Base-by-base conservation (phyloP, 2,797 vertebrate species). In the Schizopygopsis malacanthus region DNA sequence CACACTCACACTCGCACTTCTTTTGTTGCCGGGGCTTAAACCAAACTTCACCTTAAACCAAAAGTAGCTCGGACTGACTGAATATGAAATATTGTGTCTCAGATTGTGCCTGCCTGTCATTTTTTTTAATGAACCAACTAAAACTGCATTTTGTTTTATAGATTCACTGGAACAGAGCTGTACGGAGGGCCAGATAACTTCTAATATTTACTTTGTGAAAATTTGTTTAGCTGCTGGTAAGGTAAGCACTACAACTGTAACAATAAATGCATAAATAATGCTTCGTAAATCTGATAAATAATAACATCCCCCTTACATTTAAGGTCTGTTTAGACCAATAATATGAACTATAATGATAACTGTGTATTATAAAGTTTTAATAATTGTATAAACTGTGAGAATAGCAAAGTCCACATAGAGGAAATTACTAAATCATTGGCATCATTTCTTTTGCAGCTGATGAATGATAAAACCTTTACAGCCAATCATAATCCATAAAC, bases 21-120 rank as follows among this genome's bases (percentile, higher is more conserved):
- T 81, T 79, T 84, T 63, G 78, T 85, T 79, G 65, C 52, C 22
- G 37, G 16, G 81, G 47, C 77, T 80, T 80, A 80, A 67, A 20
- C 41, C 61, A 13, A 80, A 67, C 78, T 80, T 80, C 9, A 80
- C 25, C 43, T 80, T 80, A 65, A 79, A 79, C 56, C 39, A 79
- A 61, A 79, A 61, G 56, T 61, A 1, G 4, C 37, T 18, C 2
- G 0, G 39, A 59, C 54, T 79, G 8, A 18, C 22, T 79, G n/a
- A n/a, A 63, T 18, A 28, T 79, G 77, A 79, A 22, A 79, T 28
- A 79, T 15, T 45, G 56, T 43, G 15, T 39, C 4, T 41, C n/a
- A 28, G 22, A 45, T 59, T 8, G 59, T 78, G 75, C 52, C 75
- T 41, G 75, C 15, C 56, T 61, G n/a, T 79, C 37, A 45, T 1